phyloP scores from a whole-genome alignment of 2,888 invertebrate genomes.

The Philereme vetulata region DNA sequence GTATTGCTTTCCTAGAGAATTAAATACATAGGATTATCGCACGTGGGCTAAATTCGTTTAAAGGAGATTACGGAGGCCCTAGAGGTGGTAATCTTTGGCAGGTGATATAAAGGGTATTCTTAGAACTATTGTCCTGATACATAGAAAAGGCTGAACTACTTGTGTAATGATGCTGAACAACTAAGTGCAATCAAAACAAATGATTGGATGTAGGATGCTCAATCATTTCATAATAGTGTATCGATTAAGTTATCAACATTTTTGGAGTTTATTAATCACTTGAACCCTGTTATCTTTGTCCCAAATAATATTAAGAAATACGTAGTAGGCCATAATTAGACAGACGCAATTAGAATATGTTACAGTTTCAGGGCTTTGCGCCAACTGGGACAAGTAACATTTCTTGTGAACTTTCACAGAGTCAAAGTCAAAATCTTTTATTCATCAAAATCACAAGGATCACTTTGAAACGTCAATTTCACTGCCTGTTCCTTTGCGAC shows the following conservation, averaged over 20 bases:
- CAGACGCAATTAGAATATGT: slow-evolving; percentile 14
- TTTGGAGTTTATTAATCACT: neutral
- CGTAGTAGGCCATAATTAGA: neutral
- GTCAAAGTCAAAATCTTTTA: neutral
- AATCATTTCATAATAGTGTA: slow-evolving; percentile 1
- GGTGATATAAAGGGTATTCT: slow-evolving; percentile 8
- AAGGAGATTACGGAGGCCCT: slow-evolving; percentile 42
- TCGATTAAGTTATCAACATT: neutral
- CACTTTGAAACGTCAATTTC: too few species aligned
- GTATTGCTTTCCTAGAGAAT: slow-evolving; percentile 20
- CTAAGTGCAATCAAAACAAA: neutral
- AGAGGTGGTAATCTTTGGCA: slow-evolving; percentile 38
- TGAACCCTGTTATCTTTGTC: slow-evolving; percentile 18
- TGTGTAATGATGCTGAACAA: too few species aligned
- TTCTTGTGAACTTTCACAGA: slow-evolving; percentile 19
- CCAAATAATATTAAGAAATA: slow-evolving; percentile 16
- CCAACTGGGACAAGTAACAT: slow-evolving; percentile 21
- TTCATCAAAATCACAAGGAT: too few species aligned
- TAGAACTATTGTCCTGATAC: neutral
- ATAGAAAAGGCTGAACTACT: neutral
- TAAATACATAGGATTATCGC: slow-evolving; percentile 31
- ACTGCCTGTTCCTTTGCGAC: too few species aligned
- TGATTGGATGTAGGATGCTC: neutral
- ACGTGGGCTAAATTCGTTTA: slow-evolving; percentile 27
- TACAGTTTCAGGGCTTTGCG: slow-evolving; percentile 13